Evolutionary conservation across 2,113 vertebrate species (phyloP), one percentile per base, ranked within the genome.

Genomic region (Cebidichthys violaceus): DNA sequence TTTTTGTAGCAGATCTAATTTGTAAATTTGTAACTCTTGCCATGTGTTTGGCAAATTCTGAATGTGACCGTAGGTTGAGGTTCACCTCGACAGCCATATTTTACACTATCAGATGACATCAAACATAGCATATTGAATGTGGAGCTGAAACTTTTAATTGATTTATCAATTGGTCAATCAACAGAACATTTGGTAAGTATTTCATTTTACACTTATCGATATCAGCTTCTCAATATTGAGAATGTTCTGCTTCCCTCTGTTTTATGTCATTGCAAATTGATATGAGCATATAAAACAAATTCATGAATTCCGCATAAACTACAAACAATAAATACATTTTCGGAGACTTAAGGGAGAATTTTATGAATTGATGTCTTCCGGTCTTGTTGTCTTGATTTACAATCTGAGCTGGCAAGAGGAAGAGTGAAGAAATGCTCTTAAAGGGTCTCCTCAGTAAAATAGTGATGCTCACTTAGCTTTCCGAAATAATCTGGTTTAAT

Each of bases 401-500:
- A 66, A 35, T 41, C 10, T 20, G 54, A 64, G 70, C 22, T 31
- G 72, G 22, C n/a, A 45, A 39, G 17, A 62, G 37, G 39, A 70
- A 43, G 71, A 71, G 14, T 17, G 52, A 83, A 76, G 72, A 74
- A 64, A 67, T 68, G 50, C n/a, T 77, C 76, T 64, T 82, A 27
- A 88, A 82, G 59, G 45, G 79, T 81, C 39, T 72, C 66, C 59
- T 81, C 37, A 77, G 77, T 85, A 88, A 90, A 86, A 84, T 60
- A 9, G 54, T 37, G 66, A 31, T 15, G 9, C 61, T 88, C 17
- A 35, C 65, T 82, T 76, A 54, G 61, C 67, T 76, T 75, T 74
- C 74, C 69, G 33, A 73, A 66, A 61, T 67, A 59, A 39, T 57
- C 70, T 33, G 22, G 75, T 50, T 88, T 86, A 88, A 84, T 86